These are phyloP conservation scores for Panulirus ornatus DNA, from an alignment of 1,140 invertebrate genomes.

Conservation along the genomic window DNA sequence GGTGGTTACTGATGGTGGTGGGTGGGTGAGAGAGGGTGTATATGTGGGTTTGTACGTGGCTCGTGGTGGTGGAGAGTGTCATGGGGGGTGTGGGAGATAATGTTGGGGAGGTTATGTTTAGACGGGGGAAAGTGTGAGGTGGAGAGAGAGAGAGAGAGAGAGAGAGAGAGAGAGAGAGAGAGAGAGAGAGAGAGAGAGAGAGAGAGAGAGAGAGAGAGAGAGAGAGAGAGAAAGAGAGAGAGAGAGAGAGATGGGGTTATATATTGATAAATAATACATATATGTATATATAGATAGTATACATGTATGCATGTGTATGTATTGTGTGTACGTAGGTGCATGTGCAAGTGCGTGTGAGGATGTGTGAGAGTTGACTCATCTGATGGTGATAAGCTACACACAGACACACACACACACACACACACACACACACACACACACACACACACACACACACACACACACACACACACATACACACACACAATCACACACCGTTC, in stretches of 20 bases:
- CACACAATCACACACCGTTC: too few species aligned
- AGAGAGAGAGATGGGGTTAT: too few species aligned
- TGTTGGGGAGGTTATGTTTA: background rate
- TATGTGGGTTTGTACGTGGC: background rate
- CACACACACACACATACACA: too few species aligned
- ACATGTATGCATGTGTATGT: background rate
- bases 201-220: background rate
- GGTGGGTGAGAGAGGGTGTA: background rate
- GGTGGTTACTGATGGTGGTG: background rate
- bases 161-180: background rate
- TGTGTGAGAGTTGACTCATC: slow-evolving; percentile 3
- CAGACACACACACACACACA: background rate
- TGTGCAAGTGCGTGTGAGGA: background rate
- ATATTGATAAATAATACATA: too few species aligned
- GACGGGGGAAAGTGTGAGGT: background rate
- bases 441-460: too few species aligned
- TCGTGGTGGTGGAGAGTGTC: too few species aligned
- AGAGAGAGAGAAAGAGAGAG: background rate
- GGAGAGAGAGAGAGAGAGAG: background rate
- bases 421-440: too few species aligned
- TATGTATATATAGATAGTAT: background rate
- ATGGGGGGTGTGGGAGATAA: background rate
- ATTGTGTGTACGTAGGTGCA: background rate
- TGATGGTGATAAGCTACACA: too few species aligned
- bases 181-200: background rate